Conservation (phyloP, 2,113 vertebrate genomes). For the Chaetodon auriga region DNA sequence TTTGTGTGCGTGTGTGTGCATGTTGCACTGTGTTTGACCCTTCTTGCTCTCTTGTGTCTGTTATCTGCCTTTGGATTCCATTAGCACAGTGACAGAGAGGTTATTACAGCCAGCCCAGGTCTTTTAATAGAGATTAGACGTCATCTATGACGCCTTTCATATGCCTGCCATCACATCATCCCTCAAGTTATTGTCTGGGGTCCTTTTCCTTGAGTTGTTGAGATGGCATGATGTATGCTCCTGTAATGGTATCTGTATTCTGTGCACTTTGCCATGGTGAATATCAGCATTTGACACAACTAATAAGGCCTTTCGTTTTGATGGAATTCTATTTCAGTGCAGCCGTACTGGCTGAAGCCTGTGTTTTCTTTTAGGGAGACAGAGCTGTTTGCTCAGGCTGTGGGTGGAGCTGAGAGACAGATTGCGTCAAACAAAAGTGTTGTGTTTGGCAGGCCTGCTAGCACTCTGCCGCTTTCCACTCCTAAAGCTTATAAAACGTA, state of each 20-base stretch:
- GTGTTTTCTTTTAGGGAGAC: conserved; percentile 54
- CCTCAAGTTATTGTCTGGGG: conserved; percentile 59
- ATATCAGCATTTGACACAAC: conserved; percentile 69
- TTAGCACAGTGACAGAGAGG: conserved; percentile 73
- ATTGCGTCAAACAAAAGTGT: conserved; percentile 56
- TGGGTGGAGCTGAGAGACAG: conserved; percentile 65
- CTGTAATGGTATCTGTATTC: conserved; percentile 63
- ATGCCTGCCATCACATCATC: conserved; percentile 60
- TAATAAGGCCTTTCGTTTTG: conserved; percentile 76
- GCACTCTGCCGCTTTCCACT: conserved; percentile 30
- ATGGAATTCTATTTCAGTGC: conserved; percentile 63
- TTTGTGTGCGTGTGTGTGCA: neutral
- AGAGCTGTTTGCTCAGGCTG: conserved; percentile 58
- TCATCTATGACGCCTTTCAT: conserved; percentile 71
- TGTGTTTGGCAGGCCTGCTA: conserved; percentile 50
- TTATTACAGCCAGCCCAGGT: conserved; percentile 70
- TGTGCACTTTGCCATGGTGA: conserved; percentile 63
- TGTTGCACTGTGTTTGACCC: conserved; percentile 38
- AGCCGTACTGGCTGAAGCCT: conserved; percentile 34
- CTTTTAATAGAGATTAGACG: conserved; percentile 72
- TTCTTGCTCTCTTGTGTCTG: conserved; percentile 38
- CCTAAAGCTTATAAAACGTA: conserved; percentile 44
- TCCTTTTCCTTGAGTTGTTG: conserved; percentile 56
- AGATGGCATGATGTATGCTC: conserved; percentile 45
- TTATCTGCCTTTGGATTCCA: conserved; percentile 69